Evolutionary conservation across 2,113 vertebrate genomes (phyloP).

Genomic region (Meleagris gallopavo): DNA sequence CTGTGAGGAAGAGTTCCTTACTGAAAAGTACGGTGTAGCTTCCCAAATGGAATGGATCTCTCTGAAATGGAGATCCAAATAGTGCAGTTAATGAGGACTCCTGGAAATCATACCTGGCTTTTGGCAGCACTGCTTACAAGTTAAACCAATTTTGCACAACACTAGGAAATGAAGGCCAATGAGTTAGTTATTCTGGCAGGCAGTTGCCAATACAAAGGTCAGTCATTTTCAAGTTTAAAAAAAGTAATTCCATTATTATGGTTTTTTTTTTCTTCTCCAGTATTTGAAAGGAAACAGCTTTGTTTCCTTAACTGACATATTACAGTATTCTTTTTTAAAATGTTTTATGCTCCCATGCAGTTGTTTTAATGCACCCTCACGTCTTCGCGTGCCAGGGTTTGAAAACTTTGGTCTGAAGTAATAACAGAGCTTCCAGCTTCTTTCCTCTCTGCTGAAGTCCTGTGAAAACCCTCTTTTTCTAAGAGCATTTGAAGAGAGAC

Average conservation of each 20-base stretch:
- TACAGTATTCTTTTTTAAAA: neutral
- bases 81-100: neutral
- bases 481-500: neutral
- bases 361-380: neutral
- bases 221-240: neutral
- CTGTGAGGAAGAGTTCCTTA: neutral
- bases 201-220: neutral
- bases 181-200: neutral
- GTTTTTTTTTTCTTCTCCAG: neutral
- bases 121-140: neutral
- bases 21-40: neutral
- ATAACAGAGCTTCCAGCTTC: neutral
- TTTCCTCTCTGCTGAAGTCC: neutral
- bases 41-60: too few species aligned
- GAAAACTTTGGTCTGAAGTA: neutral
- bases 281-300: neutral
- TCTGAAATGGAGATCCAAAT: neutral
- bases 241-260: neutral
- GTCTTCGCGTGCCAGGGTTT: neutral
- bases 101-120: neutral
- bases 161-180: accelerated
- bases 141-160: neutral
- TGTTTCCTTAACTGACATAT: neutral
- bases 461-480: neutral
- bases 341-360: neutral